Conservation (phyloP, 2,797 vertebrate genomes). For the Eidolon dupreanum region DNA sequence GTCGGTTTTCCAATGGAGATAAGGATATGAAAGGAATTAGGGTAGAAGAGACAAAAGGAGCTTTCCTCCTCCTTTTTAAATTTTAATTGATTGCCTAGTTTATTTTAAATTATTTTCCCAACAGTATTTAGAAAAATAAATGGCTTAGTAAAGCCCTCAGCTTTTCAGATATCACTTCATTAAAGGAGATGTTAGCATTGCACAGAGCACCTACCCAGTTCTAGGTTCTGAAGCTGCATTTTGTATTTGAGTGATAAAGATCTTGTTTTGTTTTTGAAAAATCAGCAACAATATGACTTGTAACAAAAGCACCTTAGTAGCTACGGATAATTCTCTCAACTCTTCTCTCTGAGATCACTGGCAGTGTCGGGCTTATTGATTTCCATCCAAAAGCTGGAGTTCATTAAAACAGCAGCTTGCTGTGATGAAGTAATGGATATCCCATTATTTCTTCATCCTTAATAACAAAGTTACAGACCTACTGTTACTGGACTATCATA, state of each 20-base stretch:
- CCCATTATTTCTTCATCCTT: neutral
- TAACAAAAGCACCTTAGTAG: neutral
- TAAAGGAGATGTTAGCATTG: neutral
- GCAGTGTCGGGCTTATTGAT: neutral
- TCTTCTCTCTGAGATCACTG: neutral
- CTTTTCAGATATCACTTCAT: neutral
- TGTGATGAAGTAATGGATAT: neutral
- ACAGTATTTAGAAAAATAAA: neutral
- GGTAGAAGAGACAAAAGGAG: neutral
- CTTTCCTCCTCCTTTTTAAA: neutral
- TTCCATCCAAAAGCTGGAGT: neutral
- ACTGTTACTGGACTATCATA: neutral
- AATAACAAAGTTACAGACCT: neutral
- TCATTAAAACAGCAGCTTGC: neutral
- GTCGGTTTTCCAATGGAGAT: neutral
- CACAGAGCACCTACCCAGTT: neutral
- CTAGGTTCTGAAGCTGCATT: neutral
- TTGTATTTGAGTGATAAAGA: neutral
- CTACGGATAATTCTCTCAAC: neutral
- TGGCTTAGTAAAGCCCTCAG: neutral
- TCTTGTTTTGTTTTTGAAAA: slow-evolving; percentile 14
- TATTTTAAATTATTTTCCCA: neutral
- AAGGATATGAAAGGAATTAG: neutral
- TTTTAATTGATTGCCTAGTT: neutral
- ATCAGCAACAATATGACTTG: neutral